Base-by-base conservation (phyloP, 2,113 vertebrate species). In the Phaethon lepturus region DNA sequence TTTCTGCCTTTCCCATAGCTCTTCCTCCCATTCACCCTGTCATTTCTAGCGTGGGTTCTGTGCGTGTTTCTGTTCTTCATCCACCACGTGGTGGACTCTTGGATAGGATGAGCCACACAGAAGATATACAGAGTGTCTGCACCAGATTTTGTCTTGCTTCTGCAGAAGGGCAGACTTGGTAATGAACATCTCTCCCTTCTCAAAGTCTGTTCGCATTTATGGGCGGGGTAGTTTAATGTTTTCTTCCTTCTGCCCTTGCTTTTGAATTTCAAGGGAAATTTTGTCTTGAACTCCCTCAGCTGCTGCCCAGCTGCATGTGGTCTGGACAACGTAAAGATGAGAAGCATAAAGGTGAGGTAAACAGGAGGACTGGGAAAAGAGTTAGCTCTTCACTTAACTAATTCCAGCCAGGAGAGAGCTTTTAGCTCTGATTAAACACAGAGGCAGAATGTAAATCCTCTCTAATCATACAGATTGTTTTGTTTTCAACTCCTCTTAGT, bases 61-160 rank as follows among this genome's bases (percentile, higher is more conserved):
- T 33, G 25, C 16, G 1, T 7, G 19, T 88, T 68, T 40, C 56
- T 19, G 2, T 11, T 10, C 60, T 26, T 45, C 49, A 7, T 17
- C 11, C 13, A 7, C 17, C 23, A 1, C 4, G 2, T 6, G 16
- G 26, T 31, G 68, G 40, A 7, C 45, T 24, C 38, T 29, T 9
- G 53, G 58, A 3, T 19, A 4, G 38, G 40, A 4, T 16, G 42
- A 42, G 47, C 25, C 33, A 3, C 6, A 4, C 11, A 2, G 20
- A 14, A 26, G 8, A 6, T 6, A 8, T 2, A 1, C 13, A 1
- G 5, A 11, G 3, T 2, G 0, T 35, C 47, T 29, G 7, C 15
- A 1, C 0, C 2, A 29, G 38, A 6, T 16, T 40, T 56, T 22
- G 13, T 22, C 23, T 24, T 14, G 23, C 29, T n/a, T 3, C 8